These are phyloP conservation scores for Arenaria interpres DNA, from an alignment of 2,113 vertebrate genomes.

Conservation along the genomic window DNA sequence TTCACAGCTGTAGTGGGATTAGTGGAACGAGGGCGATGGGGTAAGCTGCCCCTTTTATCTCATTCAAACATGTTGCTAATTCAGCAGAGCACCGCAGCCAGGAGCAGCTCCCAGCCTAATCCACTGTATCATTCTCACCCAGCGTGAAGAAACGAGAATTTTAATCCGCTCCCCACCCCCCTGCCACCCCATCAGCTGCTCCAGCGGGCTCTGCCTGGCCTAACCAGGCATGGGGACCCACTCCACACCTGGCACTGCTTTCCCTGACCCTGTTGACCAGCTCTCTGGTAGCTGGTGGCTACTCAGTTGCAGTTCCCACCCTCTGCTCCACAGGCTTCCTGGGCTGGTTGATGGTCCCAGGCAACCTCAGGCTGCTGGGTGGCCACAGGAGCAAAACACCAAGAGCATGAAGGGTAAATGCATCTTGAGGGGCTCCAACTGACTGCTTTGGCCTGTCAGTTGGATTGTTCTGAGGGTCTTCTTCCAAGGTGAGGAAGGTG, in stretches of 20 bases:
- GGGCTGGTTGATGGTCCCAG: accelerated
- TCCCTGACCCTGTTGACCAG: accelerated
- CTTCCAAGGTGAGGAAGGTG: not conserved
- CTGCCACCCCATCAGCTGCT: not conserved
- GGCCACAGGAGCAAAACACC: not conserved
- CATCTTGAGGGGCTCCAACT: not conserved
- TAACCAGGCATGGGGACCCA: not conserved
- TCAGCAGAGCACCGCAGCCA: constrained; percentile 84
- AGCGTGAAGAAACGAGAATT: constrained; percentile 85
- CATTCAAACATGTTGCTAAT: constrained; percentile 95
- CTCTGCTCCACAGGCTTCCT: not conserved
- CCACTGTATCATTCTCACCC: constrained; percentile 84
- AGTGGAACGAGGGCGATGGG: constrained; percentile 78
- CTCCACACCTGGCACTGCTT: not conserved
- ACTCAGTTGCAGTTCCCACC: not conserved
- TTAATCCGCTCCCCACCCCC: constrained; percentile 74
- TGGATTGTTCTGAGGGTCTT: not conserved
- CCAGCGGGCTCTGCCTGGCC: not conserved
- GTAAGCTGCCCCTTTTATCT: constrained; percentile 91
- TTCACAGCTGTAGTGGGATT: constrained; percentile 90
- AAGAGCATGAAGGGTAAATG: not conserved
- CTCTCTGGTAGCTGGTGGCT: not conserved
- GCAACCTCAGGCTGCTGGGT: not conserved
- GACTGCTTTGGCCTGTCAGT: not conserved
- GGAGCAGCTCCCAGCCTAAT: constrained; percentile 80